Percentiles rank a stretch among this genome's conserved stretches.
Conservation (phyloP, 2,888 invertebrate genomes). For the Rhingia campestris region DNA sequence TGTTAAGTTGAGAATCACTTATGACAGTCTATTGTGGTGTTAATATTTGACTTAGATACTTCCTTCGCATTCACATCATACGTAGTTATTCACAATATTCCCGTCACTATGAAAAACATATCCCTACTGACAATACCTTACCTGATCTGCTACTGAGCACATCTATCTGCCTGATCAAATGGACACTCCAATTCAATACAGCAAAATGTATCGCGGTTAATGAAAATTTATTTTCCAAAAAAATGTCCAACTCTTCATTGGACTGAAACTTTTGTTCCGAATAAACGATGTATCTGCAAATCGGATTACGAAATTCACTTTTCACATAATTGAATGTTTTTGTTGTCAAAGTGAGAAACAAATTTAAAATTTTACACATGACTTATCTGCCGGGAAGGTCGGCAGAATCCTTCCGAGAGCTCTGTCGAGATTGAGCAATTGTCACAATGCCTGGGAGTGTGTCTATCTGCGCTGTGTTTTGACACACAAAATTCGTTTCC, state of each 20-base stretch:
- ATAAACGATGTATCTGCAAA: conserved; percentile 77
- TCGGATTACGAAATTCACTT: conserved; percentile 82
- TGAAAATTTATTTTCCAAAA: conserved; percentile 25
- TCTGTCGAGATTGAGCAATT: conserved; percentile 48
- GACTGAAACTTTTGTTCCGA: conserved; percentile 47
- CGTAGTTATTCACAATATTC: too few species aligned
- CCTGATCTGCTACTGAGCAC: neutral
- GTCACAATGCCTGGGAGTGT: conserved; percentile 37
- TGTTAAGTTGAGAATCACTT: too few species aligned
- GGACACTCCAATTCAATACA: neutral
- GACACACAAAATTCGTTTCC: conserved; percentile 57
- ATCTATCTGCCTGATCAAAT: conserved; percentile 9
- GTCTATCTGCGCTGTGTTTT: conserved; percentile 30
- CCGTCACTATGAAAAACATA: too few species aligned
- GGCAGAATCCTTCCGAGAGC: neutral
- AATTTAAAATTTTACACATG: conserved; percentile 83
- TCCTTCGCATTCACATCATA: too few species aligned
- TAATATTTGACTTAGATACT: too few species aligned
- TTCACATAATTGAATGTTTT: conserved; percentile 82
- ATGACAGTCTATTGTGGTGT: too few species aligned
- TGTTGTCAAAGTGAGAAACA: conserved; percentile 82
- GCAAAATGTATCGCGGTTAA: neutral
- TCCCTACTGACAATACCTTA: neutral
- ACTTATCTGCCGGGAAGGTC: conserved; percentile 78
- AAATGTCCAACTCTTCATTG: conserved; percentile 22